phyloP scores from a whole-genome alignment of 2,797 vertebrate genomes.

The Enteromius mattozi region DNA sequence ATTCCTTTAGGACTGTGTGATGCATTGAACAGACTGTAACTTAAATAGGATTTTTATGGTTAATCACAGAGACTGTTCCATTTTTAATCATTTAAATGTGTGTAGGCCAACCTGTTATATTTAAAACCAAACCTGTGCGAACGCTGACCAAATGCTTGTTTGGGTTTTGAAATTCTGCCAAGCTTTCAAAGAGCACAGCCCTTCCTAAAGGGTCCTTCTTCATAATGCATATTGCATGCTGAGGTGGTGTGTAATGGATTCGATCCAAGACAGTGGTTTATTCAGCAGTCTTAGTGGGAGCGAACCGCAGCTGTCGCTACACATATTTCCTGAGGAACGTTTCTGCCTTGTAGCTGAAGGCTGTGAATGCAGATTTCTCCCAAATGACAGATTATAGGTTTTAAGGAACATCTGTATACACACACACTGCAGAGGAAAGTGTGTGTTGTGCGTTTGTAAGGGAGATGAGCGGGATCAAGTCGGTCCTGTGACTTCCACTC shows the following conservation, averaged over 20 bases:
- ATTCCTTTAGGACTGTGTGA: background rate
- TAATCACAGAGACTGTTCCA: background rate
- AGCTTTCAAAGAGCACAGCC: conserved; percentile 21
- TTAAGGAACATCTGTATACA: conserved; percentile 62
- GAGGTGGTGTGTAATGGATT: conserved; percentile 79
- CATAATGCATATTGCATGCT: conserved; percentile 40
- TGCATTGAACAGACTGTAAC: background rate
- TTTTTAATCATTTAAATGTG: background rate
- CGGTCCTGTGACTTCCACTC: conserved; percentile 52
- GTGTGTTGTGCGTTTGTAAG: conserved; percentile 57
- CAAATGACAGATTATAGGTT: conserved; percentile 75
- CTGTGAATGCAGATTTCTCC: conserved; percentile 73
- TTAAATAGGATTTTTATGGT: background rate
- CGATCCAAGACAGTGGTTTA: conserved; percentile 71
- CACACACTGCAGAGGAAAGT: conserved; percentile 30
- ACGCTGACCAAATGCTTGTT: conserved; percentile 20
- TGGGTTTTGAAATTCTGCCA: conserved; percentile 17
- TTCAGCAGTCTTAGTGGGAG: conserved; percentile 71
- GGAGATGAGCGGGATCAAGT: conserved; percentile 54
- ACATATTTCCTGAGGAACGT: conserved; percentile 81
- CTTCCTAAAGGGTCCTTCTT: conserved; percentile 27
- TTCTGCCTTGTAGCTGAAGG: conserved; percentile 69
- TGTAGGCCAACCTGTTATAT: background rate
- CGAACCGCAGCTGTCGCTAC: conserved; percentile 79
- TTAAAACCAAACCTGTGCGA: conserved; percentile 2